Evolutionary conservation across 2,113 vertebrate genomes (phyloP).

Genomic region (Agapornis roseicollis): DNA sequence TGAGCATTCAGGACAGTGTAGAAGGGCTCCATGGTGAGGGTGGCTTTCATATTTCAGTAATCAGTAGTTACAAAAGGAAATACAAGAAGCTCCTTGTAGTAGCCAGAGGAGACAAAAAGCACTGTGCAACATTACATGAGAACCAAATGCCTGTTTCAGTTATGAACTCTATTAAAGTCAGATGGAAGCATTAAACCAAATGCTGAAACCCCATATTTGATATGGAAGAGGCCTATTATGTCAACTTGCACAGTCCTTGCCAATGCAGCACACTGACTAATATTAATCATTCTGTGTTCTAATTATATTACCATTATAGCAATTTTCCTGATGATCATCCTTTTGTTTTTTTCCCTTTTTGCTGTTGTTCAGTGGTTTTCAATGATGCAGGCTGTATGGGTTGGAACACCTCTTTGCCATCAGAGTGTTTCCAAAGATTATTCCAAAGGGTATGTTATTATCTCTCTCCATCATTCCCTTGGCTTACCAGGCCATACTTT

Average conservation of each 20-base stretch:
- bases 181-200: constrained; percentile 5
- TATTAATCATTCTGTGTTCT: constrained; percentile 41
- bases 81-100: neutral
- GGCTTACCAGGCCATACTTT: constrained; percentile 9
- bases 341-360: neutral
- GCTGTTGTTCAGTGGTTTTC: constrained; percentile 45
- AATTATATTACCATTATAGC: constrained; percentile 63
- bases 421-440: neutral
- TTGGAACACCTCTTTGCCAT: constrained; percentile 23
- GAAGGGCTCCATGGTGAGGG: neutral
- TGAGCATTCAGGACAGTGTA: neutral
- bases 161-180: neutral
- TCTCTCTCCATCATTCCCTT: neutral
- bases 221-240: constrained; percentile 33
- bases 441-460: constrained; percentile 21
- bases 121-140: accelerated
- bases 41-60: neutral
- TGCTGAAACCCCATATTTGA: neutral
- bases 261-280: constrained; percentile 37
- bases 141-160: neutral
- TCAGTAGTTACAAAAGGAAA: neutral
- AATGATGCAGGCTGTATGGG: constrained; percentile 9
- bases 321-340: constrained; percentile 50
- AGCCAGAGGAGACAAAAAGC: neutral
- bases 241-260: constrained; percentile 42